phyloP scores from a whole-genome alignment of 2,113 vertebrate genomes.

The Mus musculus region DNA sequence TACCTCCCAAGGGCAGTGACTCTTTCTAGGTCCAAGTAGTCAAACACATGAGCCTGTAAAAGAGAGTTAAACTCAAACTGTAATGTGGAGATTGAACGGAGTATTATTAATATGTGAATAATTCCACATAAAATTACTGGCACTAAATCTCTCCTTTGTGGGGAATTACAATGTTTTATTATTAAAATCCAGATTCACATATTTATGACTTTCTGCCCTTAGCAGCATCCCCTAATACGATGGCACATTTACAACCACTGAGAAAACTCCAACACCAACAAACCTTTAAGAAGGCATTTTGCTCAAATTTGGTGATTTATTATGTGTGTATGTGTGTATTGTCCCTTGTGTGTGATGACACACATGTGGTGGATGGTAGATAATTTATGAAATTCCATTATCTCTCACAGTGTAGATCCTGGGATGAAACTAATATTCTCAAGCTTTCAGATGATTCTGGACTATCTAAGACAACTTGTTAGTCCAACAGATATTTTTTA shows the following conservation, averaged over 20 bases:
- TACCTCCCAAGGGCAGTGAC: background rate
- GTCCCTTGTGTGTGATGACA: background rate
- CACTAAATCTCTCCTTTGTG: background rate
- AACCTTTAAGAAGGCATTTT: background rate
- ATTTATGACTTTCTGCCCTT: background rate
- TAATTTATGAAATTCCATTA: background rate
- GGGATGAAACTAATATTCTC: background rate
- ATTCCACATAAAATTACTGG: background rate
- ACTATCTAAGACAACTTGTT: background rate
- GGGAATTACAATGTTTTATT: background rate
- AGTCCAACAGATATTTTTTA: background rate
- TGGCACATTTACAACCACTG: background rate
- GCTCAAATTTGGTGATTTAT: background rate
- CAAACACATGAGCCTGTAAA: background rate
- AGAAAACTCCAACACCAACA: background rate
- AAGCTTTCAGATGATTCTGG: background rate
- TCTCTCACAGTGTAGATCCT: background rate
- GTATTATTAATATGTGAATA: background rate
- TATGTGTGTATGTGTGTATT: background rate
- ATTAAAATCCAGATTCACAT: background rate
- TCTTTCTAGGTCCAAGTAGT: background rate
- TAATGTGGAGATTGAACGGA: background rate
- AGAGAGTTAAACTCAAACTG: background rate
- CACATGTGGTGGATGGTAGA: background rate
- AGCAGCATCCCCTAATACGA: fast-evolving